phyloP scores from a whole-genome alignment of 2,113 vertebrate species.

The Hippolais icterina region DNA sequence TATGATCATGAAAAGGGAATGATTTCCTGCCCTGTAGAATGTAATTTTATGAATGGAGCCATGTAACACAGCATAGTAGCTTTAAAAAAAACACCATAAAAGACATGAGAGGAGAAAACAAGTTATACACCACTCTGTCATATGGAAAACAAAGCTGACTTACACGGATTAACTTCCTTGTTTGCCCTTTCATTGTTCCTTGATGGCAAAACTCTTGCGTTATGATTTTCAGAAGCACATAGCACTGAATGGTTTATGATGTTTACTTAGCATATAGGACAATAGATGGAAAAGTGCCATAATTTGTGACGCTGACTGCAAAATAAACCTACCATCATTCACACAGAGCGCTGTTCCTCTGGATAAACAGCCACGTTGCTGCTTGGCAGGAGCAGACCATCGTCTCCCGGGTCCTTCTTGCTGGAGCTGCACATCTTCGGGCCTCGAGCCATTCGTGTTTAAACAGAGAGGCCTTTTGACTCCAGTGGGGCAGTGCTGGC shows the following conservation, averaged over 20 bases:
- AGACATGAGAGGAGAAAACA: neutral
- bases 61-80: neutral
- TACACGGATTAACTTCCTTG: neutral
- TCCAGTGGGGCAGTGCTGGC: constrained; percentile 30
- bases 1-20: constrained; percentile 6
- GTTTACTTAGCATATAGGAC: constrained; percentile 59
- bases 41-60: constrained; percentile 55
- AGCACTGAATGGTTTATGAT: constrained; percentile 25
- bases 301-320: constrained; percentile 49
- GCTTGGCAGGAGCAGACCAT: neutral
- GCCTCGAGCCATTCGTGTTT: neutral
- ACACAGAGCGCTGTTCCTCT: neutral
- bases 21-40: constrained; percentile 7
- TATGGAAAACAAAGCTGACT: constrained; percentile 3
- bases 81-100: constrained; percentile 3
- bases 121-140: neutral
- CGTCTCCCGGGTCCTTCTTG: neutral
- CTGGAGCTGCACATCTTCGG: neutral
- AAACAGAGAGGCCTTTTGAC: constrained; percentile 6
- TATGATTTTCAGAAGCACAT: constrained; percentile 53
- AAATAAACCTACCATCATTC: constrained; percentile 40
- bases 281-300: constrained; percentile 56
- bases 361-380: constrained; percentile 12
- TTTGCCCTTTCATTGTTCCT: constrained; percentile 46
- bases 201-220: neutral